Evolutionary conservation across 2,888 invertebrate species (phyloP).

Genomic region (Clusia tigrina): DNA sequence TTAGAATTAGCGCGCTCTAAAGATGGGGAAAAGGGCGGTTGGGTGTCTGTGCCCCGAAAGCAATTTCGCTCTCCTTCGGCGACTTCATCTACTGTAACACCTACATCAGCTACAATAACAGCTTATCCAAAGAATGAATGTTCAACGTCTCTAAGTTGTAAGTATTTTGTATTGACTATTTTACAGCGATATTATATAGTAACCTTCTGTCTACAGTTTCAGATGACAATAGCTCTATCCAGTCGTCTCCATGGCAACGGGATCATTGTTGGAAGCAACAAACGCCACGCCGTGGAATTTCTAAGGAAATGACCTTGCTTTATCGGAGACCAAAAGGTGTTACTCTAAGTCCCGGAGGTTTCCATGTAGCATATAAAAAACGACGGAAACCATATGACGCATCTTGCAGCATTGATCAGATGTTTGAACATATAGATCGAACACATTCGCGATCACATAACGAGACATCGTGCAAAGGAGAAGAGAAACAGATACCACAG

Average conservation of each 20-base stretch:
- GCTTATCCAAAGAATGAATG: constrained; percentile 74
- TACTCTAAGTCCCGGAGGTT: constrained; percentile 46
- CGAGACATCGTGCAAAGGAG: neutral
- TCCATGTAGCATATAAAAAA: constrained; percentile 64
- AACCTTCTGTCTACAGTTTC: constrained; percentile 69
- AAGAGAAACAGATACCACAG: neutral
- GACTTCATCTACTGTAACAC: constrained; percentile 67
- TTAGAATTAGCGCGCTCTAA: constrained; percentile 80
- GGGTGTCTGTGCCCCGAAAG: constrained; percentile 90
- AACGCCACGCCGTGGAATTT: constrained; percentile 76
- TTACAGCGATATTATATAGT: neutral
- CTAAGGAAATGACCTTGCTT: constrained; percentile 76
- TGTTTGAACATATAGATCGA: constrained; percentile 34
- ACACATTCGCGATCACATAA: neutral
- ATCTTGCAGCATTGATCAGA: constrained; percentile 28
- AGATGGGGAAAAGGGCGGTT: constrained; percentile 83
- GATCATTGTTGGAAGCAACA: constrained; percentile 90
- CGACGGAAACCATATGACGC: constrained; percentile 74
- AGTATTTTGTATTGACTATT: constrained; percentile 47
- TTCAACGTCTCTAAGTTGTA: constrained; percentile 83
- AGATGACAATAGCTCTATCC: constrained; percentile 89
- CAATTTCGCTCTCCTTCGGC: constrained; percentile 84
- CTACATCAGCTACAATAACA: constrained; percentile 57
- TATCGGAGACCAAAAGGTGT: constrained; percentile 56
- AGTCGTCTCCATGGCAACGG: constrained; percentile 90